Base-by-base conservation (phyloP, 2,888 invertebrate species). In the Acronicta psi region DNA sequence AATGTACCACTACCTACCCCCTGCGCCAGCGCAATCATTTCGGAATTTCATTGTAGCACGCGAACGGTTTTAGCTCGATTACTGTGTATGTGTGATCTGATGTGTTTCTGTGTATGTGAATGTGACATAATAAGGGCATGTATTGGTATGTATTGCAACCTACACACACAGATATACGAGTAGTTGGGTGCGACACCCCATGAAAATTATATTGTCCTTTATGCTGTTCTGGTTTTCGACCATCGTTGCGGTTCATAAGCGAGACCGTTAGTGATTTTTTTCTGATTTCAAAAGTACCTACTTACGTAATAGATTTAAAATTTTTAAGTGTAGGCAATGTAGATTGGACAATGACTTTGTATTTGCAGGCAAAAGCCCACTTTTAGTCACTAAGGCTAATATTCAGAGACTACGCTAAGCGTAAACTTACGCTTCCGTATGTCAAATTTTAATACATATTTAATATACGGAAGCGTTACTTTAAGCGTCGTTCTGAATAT, bases 171-270 rank as follows among this genome's bases (percentile, higher is more conserved):
- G 50, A 49, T 38, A 56, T 45, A 57, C 50, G 29, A 29, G 46
- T 62, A 70, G 79, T 77, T 84, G 87, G 87, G 86, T 87, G 87
- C 82, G 83, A 86, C 89, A 88, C 89, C 89, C 89, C 84, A 83
- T 84, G 79, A 82, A 84, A 84, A 85, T 66, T 83, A 86, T 83
- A 87, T 88, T 84, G 82, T 81, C 78, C 81, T 81, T 53, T 68
- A 75, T 60, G 42, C 44, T 47, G 56, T 66, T 71, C 44, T 61
- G 41, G 38, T 37, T 71, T 61, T 47, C 61, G 69, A 53, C 42
- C 34, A 77, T 57, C 73, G 74, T 79, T 62, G 38, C 18, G 44
- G 69, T 57, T 77, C 75, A 59, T 40, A 29, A 7, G 11, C 3
- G 10, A 37, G 9, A 49, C n/a, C 9, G 9, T 36, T 38, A 10